A percentile compares a stretch with the other conserved stretches of the same genome.
These are phyloP conservation scores for Panonychus citri DNA, from an alignment of 1,140 invertebrate species.

Conservation along the genomic window DNA sequence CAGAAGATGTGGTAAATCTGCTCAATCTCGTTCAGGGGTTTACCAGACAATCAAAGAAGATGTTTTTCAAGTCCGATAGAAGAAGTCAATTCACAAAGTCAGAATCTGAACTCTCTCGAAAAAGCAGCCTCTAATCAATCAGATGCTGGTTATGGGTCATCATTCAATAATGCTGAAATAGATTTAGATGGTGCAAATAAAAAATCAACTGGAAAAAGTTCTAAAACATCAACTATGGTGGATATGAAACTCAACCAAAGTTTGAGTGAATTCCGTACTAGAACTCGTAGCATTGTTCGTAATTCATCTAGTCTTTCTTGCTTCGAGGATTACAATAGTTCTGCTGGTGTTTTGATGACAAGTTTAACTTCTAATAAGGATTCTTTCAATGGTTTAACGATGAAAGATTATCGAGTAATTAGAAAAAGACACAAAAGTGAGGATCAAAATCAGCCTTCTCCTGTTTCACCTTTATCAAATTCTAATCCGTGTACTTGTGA, in stretches of 20 bases:
- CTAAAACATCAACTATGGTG: too few relatives aligned
- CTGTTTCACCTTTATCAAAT: neutral
- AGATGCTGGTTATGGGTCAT: neutral
- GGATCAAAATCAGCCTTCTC: slow-evolving; percentile 9
- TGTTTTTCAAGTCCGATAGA: too few relatives aligned
- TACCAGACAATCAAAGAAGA: too few relatives aligned
- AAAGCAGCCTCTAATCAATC: neutral
- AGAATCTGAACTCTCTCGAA: neutral
- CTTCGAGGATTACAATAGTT: slow-evolving; percentile 23
- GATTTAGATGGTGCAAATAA: too few relatives aligned
- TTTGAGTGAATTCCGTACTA: slow-evolving; percentile 25
- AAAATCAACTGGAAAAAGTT: too few relatives aligned
- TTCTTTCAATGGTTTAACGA: neutral
- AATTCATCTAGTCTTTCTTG: slow-evolving; percentile 24
- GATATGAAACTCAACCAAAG: slow-evolving; percentile 24
- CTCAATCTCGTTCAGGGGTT: neutral
- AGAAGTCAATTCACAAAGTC: too few relatives aligned
- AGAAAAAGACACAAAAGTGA: slow-evolving; percentile 21
- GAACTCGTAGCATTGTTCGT: slow-evolving; percentile 37
- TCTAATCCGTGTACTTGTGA: neutral
- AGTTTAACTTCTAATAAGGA: slow-evolving; percentile 17
- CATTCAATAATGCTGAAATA: neutral
- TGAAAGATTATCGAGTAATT: slow-evolving; percentile 12
- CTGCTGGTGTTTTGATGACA: slow-evolving; percentile 35
- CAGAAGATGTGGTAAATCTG: slow-evolving; percentile 2